Evolutionary conservation across 2,797 vertebrate species (phyloP).

Genomic region (Dryobates pubescens): DNA sequence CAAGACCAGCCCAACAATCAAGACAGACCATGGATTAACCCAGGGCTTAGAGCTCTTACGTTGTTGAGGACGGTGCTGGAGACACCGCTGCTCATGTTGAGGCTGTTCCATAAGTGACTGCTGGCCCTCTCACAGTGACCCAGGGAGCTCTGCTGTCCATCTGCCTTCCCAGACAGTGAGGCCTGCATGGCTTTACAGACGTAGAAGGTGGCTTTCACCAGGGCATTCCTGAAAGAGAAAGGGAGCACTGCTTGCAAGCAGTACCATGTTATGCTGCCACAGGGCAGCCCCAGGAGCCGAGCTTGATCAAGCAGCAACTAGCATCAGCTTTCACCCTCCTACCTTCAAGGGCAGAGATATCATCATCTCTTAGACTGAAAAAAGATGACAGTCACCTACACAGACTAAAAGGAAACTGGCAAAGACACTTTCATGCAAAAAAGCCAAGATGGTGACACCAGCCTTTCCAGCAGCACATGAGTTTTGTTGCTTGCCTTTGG

Average conservation of each 20-base stretch:
- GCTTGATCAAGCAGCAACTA: neutral
- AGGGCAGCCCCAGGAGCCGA: neutral
- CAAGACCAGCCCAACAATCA: neutral
- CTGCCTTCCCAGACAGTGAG: conserved; percentile 87
- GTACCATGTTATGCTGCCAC: neutral
- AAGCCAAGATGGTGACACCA: neutral
- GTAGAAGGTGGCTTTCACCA: conserved; percentile 89
- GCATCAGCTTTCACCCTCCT: neutral
- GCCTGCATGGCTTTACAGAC: conserved; percentile 91
- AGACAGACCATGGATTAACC: neutral
- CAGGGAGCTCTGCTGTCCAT: conserved; percentile 84
- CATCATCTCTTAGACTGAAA: neutral
- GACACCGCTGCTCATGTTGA: conserved; percentile 79
- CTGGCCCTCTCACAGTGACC: conserved; percentile 91
- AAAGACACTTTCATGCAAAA: neutral
- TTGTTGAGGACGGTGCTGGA: conserved; percentile 87
- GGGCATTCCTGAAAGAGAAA: conserved; percentile 81
- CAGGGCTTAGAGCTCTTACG: conserved; percentile 72
- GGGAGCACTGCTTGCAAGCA: neutral
- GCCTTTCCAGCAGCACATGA: neutral
- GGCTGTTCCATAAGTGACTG: conserved; percentile 87
- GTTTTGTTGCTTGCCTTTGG: neutral
- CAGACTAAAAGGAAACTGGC: neutral
- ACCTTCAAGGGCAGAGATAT: neutral
- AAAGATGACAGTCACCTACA: neutral